Evolutionary conservation across 1,140 invertebrate species (phyloP), one percentile per base, ranked within the genome.

Genomic region (Nixonia krombeini): DNA sequence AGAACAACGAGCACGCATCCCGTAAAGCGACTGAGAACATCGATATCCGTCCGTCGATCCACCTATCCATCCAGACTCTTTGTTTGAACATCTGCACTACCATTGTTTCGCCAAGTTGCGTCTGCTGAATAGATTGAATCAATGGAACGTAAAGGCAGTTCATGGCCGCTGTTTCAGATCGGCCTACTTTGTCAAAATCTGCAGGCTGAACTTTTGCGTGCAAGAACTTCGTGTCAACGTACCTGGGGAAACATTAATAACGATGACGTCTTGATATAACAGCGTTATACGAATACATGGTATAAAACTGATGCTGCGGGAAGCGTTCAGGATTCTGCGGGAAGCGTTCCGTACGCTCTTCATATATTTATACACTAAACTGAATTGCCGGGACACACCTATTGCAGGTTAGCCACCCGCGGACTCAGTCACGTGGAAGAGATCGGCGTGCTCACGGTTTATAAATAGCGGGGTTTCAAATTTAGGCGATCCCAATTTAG

Each of bases 31-130:
- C 37, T 57, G 53, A 62, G 62, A 75, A 70, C 53, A 67, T 64
- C 66, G 72, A 75, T 75, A 72, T 74, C 72, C 68, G 46, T 53
- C 35, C 37, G 58, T 53, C 50, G 52, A 33, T 50, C 47, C 23
- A 33, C 38, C 33, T 33, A 40, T 50, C 23, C 23, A 17, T 16
- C 5, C 47, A 40, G 10, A 18, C 37, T 31, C 45, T 17, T 47
- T 47, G 45, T 47, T 33, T 23, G 9, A 47, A 33, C 17, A 33
- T 25, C 29, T 17, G 33, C 33, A 47, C 16, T 47, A 47, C 15
- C 12, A 10, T 1, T 31, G 29, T 23, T 9, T 10, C 41, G 13
- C 18, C 44, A 33, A 17, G 31, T 13, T 47, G n/a, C 21, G 13
- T 28, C n/a, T 47, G 28, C 10, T 47, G 29, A 33, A 47, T 47